These are phyloP conservation scores for Spea bombifrons DNA, from an alignment of 2,113 vertebrate species.

Conservation along the genomic window DNA sequence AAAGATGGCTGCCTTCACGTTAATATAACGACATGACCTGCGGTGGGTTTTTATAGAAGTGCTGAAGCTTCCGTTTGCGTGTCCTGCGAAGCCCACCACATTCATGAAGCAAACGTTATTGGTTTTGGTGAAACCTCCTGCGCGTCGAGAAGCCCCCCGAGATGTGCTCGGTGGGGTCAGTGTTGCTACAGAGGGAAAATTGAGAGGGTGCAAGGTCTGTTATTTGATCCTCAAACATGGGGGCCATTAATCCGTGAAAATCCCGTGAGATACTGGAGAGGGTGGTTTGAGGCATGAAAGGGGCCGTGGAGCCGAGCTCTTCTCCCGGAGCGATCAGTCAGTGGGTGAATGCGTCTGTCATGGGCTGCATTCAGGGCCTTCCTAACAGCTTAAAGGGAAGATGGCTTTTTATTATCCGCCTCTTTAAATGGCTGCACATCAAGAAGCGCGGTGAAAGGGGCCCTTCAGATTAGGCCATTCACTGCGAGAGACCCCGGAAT, in stretches of 20 bases:
- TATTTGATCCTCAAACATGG: conserved; percentile 23
- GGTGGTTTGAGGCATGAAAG: neutral
- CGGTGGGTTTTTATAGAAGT: too few relatives aligned
- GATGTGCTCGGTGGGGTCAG: too few relatives aligned
- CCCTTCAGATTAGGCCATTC: conserved; percentile 11
- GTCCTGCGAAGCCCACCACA: too few relatives aligned
- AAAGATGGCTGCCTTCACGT: too few relatives aligned
- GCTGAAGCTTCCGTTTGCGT: too few relatives aligned
- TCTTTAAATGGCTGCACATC: conserved; percentile 19
- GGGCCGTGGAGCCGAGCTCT: neutral
- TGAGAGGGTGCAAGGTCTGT: neutral
- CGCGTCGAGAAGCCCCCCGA: too few relatives aligned
- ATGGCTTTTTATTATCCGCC: conserved; percentile 8
- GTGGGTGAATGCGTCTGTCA: conserved; percentile 22
- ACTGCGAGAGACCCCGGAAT: neutral
- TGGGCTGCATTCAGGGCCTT: conserved; percentile 1
- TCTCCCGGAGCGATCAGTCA: conserved; percentile 27
- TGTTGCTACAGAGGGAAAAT: too few relatives aligned
- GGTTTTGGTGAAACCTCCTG: too few relatives aligned
- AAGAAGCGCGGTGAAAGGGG: conserved; percentile 1
- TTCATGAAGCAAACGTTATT: too few relatives aligned
- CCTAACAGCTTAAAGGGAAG: conserved; percentile 7
- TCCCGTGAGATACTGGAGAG: conserved; percentile 4
- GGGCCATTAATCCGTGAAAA: conserved; percentile 7
- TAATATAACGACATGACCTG: too few relatives aligned